phyloP scores from a whole-genome alignment of 2,113 vertebrate species.

The Phainopepla nitens region DNA sequence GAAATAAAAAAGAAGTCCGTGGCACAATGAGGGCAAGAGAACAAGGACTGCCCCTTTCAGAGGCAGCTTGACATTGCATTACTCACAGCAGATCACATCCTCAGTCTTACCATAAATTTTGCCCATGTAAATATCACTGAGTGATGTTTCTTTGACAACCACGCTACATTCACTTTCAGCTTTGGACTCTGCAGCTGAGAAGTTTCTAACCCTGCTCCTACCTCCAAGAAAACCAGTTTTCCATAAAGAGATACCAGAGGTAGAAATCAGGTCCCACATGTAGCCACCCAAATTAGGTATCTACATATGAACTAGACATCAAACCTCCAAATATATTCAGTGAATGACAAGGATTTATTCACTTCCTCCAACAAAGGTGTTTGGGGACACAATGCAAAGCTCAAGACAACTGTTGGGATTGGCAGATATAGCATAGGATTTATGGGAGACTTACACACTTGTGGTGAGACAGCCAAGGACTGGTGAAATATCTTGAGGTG shows the following conservation, averaged over 20 bases:
- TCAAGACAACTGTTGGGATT: neutral
- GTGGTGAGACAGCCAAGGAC: neutral
- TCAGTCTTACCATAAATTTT: neutral
- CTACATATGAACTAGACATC: neutral
- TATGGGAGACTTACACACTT: neutral
- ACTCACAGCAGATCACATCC: neutral
- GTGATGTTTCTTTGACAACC: neutral
- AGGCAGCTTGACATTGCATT: neutral
- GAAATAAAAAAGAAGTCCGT: neutral
- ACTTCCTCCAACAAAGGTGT: neutral
- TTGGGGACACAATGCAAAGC: neutral
- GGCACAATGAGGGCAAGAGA: neutral
- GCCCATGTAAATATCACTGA: neutral
- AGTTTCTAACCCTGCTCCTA: fast-evolving
- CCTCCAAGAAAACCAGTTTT: neutral
- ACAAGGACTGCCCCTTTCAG: neutral
- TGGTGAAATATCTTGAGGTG: neutral
- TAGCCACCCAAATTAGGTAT: neutral
- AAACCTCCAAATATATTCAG: neutral
- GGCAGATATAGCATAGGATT: neutral
- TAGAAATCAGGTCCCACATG: neutral
- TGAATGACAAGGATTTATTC: neutral
- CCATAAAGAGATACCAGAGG: neutral
- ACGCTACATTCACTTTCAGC: neutral
- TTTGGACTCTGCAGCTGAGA: neutral